phyloP scores from a whole-genome alignment of 2,888 invertebrate species.

The Prosopocoilus inquinatus region DNA sequence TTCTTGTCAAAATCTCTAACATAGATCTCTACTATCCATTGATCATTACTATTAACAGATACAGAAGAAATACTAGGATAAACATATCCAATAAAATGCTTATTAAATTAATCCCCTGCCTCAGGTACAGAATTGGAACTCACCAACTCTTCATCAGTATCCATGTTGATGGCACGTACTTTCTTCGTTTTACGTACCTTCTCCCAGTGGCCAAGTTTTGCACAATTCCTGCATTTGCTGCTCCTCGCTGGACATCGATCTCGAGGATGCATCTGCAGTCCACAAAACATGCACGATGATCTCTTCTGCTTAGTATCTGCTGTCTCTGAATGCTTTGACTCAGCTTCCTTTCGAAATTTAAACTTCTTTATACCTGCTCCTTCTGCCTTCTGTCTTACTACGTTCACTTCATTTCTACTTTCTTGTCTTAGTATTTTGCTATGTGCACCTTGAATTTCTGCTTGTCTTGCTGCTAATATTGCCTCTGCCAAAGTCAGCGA shows the following conservation, averaged over 20 bases:
- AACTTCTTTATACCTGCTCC: background rate
- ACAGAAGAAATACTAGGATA: no score
- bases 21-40: no score
- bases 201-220: background rate
- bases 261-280: background rate
- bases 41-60: no score
- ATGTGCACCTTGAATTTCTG: slow-evolving; percentile 15
- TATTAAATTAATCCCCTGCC: no score
- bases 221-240: slow-evolving; percentile 1
- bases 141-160: no score
- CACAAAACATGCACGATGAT: background rate
- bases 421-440: background rate
- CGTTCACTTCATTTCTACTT: background rate
- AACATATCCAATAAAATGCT: no score
- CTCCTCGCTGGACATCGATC: background rate
- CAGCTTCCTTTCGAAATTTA: background rate
- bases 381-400: background rate
- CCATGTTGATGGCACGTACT: no score
- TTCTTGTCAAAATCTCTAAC: no score
- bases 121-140: no score
- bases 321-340: background rate
- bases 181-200: background rate
- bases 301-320: background rate
- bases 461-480: slow-evolving; percentile 23
- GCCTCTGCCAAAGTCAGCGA: slow-evolving; percentile 28